Percentiles rank a stretch among this genome's conserved stretches.
Conservation (phyloP, 2,797 vertebrate genomes). For the Crossoptilon crossoptilon region DNA sequence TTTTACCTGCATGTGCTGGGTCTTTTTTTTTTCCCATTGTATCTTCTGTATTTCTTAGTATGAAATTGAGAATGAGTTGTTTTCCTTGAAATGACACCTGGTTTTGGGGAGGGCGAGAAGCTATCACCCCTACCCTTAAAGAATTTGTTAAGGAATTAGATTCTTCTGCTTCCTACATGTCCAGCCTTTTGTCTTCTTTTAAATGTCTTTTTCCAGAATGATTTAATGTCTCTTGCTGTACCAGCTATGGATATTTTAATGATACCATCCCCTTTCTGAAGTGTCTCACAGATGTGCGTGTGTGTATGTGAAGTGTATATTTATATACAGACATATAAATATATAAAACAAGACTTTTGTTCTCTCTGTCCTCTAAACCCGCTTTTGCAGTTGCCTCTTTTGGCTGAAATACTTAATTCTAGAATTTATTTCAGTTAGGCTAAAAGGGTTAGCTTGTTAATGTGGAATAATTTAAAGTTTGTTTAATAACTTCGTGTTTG, state of each 20-base stretch:
- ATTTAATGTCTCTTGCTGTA: not conserved
- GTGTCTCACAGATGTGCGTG: not conserved
- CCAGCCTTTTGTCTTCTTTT: not conserved
- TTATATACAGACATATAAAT: not conserved
- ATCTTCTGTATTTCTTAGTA: not conserved
- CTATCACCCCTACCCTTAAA: not conserved
- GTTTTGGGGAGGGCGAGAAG: not conserved
- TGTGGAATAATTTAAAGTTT: not conserved
- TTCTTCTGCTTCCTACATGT: not conserved
- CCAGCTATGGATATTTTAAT: not conserved
- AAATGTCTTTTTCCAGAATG: not conserved
- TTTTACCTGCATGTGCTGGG: not conserved
- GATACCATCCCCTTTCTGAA: not conserved
- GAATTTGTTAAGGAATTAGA: fast-evolving
- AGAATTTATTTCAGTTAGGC: not conserved
- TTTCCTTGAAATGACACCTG: not conserved
- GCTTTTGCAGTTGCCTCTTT: not conserved
- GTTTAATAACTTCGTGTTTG: not conserved
- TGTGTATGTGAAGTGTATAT: not conserved
- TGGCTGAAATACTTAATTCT: not conserved
- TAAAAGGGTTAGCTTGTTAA: not conserved
- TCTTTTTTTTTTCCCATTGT: not conserved
- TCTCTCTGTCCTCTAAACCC: not conserved
- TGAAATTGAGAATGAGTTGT: not conserved
- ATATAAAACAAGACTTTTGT: not conserved